Conservation (phyloP, 2,113 vertebrate species). For the Pleuronectes platessa region DNA sequence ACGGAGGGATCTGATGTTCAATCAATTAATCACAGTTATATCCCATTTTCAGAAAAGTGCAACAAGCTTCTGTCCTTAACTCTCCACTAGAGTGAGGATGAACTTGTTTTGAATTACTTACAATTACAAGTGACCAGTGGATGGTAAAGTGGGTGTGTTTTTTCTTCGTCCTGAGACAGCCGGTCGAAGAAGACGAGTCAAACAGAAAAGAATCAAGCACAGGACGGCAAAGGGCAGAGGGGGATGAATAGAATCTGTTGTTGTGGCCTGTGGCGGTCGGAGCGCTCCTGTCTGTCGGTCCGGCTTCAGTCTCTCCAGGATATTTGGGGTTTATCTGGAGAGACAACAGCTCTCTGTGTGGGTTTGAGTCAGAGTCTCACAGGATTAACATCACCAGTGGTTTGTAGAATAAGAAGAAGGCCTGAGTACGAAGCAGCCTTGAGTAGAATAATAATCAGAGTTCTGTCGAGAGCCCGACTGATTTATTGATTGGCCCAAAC, state of each 20-base stretch:
- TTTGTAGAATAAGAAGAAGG: neutral
- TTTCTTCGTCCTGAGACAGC: no score
- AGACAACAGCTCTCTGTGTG: slow-evolving; percentile 5
- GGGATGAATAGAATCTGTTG: slow-evolving; percentile 21
- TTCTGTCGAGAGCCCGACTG: neutral
- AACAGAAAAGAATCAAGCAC: neutral
- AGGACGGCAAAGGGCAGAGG: neutral
- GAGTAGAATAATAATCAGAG: neutral
- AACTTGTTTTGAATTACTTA: no score
- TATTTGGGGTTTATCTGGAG: slow-evolving; percentile 19
- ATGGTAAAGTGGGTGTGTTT: no score
- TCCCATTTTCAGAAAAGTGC: no score
- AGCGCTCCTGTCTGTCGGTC: neutral
- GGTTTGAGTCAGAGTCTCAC: neutral
- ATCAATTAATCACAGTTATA: no score
- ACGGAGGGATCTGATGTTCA: no score
- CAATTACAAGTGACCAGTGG: no score
- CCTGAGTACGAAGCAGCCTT: neutral
- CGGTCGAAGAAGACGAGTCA: neutral
- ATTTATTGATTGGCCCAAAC: no score
- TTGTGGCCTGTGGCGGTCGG: slow-evolving; percentile 8
- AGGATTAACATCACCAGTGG: neutral
- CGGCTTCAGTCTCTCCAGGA: slow-evolving; percentile 30
- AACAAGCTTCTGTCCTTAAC: no score
- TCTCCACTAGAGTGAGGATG: no score